These are phyloP conservation scores for Psettodes erumei DNA, from an alignment of 2,113 vertebrate species.

Conservation along the genomic window DNA sequence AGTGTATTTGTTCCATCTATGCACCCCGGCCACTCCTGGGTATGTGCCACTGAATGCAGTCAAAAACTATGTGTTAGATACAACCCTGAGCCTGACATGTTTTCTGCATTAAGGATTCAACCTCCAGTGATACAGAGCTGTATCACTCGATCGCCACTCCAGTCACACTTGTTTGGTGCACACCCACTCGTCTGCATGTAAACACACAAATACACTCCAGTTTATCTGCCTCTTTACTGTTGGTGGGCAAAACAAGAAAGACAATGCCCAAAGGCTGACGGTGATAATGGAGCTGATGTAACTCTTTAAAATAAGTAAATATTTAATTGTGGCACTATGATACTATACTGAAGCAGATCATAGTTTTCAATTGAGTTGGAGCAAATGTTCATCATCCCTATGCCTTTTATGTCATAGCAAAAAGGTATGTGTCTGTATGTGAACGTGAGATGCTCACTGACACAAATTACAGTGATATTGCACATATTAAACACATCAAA, in stretches of 20 bases:
- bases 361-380: not conserved
- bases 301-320: not conserved
- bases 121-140: conserved; percentile 33
- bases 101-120: conserved; percentile 69
- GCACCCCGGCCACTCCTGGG: conserved; percentile 12
- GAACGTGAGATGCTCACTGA: conserved; percentile 5
- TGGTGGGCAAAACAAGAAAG: not conserved
- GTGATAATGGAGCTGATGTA: not conserved
- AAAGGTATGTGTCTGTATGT: not conserved
- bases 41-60: conserved; percentile 6
- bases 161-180: conserved; percentile 37
- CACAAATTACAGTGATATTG: not conserved
- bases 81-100: conserved; percentile 45
- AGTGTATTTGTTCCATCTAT: not conserved
- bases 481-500: conserved; percentile 21
- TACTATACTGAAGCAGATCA: not conserved
- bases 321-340: not conserved
- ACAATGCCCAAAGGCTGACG: not conserved
- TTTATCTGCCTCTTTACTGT: conserved; percentile 15
- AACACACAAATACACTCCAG: conserved; percentile 41
- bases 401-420: not conserved
- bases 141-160: conserved; percentile 49
- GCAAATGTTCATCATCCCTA: not conserved
- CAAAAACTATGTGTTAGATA: conserved; percentile 23
- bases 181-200: conserved; percentile 6